phyloP scores from a whole-genome alignment of 2,888 invertebrate genomes.

The Nebria salina region DNA sequence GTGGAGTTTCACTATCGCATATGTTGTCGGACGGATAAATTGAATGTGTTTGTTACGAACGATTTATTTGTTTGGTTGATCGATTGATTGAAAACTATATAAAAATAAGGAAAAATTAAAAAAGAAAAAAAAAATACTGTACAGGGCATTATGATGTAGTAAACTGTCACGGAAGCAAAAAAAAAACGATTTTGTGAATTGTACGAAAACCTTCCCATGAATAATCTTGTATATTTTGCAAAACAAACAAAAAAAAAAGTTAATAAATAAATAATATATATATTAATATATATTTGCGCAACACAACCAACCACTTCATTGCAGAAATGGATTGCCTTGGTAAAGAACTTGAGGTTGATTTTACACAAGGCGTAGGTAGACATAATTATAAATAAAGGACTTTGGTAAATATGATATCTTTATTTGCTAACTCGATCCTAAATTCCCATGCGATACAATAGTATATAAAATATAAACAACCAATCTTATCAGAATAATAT shows the following conservation, averaged over 20 bases:
- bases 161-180: conserved; percentile 35
- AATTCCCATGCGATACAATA: not conserved
- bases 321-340: conserved; percentile 20
- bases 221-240: conserved; percentile 46
- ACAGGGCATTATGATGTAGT: conserved; percentile 38
- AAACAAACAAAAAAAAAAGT: conserved; percentile 41
- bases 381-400: conserved; percentile 29
- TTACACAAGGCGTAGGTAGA: conserved; percentile 23
- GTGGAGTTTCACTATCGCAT: not conserved
- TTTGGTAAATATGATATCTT: conserved; percentile 25
- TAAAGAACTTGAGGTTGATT: conserved; percentile 18
- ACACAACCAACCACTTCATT: conserved; percentile 34
- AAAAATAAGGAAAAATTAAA: not conserved
- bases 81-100: conserved; percentile 28
- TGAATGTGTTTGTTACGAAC: conserved; percentile 27
- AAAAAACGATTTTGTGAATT: conserved; percentile 34
- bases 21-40: conserved; percentile 23
- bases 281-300: conserved; percentile 35
- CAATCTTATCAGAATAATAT: not conserved
- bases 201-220: conserved; percentile 45
- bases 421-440: conserved; percentile 12
- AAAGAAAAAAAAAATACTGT: conserved; percentile 17
- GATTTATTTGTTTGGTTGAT: conserved; percentile 32
- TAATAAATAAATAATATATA: conserved; percentile 27
- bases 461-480: not conserved